A percentile compares a stretch with the other conserved stretches of the same genome.
Conservation (phyloP, 2,113 vertebrate species). For the Sylvia atricapilla region DNA sequence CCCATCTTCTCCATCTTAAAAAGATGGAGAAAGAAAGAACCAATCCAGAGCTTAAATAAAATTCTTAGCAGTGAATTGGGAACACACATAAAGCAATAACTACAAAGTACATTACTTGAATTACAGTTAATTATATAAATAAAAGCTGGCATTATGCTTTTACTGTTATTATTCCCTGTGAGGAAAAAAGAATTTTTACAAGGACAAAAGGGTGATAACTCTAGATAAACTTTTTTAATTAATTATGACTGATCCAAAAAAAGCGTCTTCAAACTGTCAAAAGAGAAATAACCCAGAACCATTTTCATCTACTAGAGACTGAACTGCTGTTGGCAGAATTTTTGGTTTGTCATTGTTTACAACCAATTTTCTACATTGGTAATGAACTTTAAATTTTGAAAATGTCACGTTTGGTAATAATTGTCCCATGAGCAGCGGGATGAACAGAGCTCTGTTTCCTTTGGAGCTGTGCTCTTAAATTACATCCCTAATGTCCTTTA, state of each 20-base stretch:
- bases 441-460: rapidly evolving
- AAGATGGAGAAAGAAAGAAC: background rate
- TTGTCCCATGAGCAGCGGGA: background rate
- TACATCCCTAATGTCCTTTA: background rate
- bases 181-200: background rate
- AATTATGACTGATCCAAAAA: background rate
- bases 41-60: background rate
- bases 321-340: background rate
- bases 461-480: background rate
- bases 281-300: background rate
- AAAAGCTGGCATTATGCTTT: background rate
- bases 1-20: background rate
- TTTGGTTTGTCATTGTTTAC: background rate
- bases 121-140: background rate
- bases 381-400: background rate
- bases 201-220: background rate
- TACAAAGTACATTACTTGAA: background rate
- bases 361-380: background rate
- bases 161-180: background rate
- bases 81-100: background rate
- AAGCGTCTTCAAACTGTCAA: background rate
- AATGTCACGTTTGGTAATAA: rapidly evolving
- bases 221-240: background rate
- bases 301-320: background rate
- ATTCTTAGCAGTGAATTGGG: background rate